phyloP scores from a whole-genome alignment of 2,888 invertebrate genomes.

The Troilus luridus region DNA sequence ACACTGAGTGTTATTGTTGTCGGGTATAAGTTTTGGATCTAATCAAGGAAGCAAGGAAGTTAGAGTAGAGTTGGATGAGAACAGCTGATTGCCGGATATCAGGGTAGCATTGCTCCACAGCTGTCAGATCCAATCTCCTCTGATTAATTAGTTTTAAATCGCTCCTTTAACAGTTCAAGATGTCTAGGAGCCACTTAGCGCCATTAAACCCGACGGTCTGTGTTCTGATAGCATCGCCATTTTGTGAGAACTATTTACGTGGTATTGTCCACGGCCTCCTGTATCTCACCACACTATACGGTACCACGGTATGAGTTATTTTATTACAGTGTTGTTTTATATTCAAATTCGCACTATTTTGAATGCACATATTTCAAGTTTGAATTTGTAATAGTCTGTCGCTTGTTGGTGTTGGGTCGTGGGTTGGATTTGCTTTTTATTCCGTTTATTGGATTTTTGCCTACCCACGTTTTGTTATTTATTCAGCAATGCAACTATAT shows the following conservation, averaged over 20 bases:
- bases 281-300: background rate
- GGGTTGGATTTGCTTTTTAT: background rate
- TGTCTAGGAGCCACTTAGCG: background rate
- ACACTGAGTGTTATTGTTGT: background rate
- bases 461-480: background rate
- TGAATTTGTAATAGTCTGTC: background rate
- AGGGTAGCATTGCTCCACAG: background rate
- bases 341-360: background rate
- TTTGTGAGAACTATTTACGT: conserved; percentile 26
- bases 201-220: background rate
- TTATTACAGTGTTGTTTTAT: background rate
- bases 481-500: background rate
- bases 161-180: background rate
- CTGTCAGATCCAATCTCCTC: background rate
- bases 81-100: conserved; percentile 9
- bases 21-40: background rate
- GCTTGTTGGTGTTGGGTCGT: background rate
- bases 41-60: conserved; percentile 19
- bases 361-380: background rate
- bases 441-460: background rate
- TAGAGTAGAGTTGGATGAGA: background rate
- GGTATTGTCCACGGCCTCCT: conserved; percentile 3
- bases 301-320: background rate
- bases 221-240: background rate
- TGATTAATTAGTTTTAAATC: conserved; percentile 31